phyloP scores from a whole-genome alignment of 2,797 vertebrate genomes.

The Austrolebias charrua region DNA sequence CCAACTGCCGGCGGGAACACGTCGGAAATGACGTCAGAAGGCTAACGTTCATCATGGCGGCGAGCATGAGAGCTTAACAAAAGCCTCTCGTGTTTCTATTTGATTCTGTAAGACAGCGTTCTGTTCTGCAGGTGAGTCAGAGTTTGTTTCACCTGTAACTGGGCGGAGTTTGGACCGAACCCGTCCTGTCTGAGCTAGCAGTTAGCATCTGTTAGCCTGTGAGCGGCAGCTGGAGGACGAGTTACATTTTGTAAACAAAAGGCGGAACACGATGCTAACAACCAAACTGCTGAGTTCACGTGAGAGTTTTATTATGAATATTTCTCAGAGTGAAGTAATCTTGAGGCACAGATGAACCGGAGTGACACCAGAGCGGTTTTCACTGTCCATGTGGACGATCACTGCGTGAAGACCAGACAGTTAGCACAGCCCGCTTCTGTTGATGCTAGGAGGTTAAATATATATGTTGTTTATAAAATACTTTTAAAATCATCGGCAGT shows the following conservation, averaged over 20 bases:
- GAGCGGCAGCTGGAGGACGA: conserved; percentile 1
- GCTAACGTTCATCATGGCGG: conserved; percentile 42
- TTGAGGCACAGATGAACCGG: no score
- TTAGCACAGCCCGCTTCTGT: no score
- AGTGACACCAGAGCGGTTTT: not conserved
- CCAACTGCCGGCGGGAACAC: conserved; percentile 33
- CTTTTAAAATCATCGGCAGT: no score
- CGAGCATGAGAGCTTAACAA: not conserved
- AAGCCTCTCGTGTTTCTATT: not conserved
- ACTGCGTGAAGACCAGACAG: no score
- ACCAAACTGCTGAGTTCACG: not conserved
- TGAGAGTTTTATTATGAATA: accelerated
- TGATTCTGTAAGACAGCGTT: accelerated
- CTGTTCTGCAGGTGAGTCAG: conserved; percentile 17
- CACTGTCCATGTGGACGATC: not conserved
- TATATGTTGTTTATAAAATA: no score
- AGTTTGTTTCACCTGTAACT: no score
- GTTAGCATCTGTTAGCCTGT: conserved; percentile 25
- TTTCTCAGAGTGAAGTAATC: accelerated
- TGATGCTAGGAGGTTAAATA: no score
- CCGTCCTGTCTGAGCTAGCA: accelerated
- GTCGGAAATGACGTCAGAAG: conserved; percentile 30
- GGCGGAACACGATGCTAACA: not conserved
- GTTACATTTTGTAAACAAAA: conserved; percentile 56
- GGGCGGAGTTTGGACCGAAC: no score